These are phyloP conservation scores for Stichopus horrens DNA, from an alignment of 53 echinoderm and acorn worm species.

Conservation along the genomic window DNA sequence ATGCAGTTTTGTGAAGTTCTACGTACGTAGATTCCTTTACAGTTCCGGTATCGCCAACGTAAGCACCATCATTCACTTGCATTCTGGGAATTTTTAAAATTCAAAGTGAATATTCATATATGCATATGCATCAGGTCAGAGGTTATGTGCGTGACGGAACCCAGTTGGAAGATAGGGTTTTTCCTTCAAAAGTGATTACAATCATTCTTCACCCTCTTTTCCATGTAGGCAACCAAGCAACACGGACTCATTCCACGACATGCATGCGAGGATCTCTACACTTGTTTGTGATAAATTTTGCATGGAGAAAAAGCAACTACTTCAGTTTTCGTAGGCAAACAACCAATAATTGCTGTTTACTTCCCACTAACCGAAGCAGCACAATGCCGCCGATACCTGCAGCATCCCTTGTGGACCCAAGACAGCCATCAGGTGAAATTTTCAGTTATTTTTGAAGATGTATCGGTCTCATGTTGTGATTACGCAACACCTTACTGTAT, in stretches of 20 bases:
- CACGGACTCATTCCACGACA: background rate
- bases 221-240: background rate
- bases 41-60: constrained; percentile 38
- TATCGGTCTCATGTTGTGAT: background rate
- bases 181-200: constrained; percentile 23
- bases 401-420: background rate
- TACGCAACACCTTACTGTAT: background rate
- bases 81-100: constrained; percentile 36
- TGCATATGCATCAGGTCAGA: constrained; percentile 19
- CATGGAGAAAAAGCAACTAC: background rate
- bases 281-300: background rate
- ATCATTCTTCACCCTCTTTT: background rate
- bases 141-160: background rate
- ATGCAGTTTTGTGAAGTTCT: background rate
- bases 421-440: constrained; percentile 10
- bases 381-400: constrained; percentile 34
- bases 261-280: background rate
- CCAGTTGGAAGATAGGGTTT: constrained; percentile 13
- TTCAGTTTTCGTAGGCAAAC: background rate
- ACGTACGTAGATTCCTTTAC: background rate
- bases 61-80: constrained; percentile 19
- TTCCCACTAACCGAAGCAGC: background rate
- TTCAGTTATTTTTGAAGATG: background rate
- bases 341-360: background rate
- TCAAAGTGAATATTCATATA: background rate